These are phyloP conservation scores for Falcunculus frontatus DNA, from an alignment of 2,113 vertebrate species.

Conservation along the genomic window DNA sequence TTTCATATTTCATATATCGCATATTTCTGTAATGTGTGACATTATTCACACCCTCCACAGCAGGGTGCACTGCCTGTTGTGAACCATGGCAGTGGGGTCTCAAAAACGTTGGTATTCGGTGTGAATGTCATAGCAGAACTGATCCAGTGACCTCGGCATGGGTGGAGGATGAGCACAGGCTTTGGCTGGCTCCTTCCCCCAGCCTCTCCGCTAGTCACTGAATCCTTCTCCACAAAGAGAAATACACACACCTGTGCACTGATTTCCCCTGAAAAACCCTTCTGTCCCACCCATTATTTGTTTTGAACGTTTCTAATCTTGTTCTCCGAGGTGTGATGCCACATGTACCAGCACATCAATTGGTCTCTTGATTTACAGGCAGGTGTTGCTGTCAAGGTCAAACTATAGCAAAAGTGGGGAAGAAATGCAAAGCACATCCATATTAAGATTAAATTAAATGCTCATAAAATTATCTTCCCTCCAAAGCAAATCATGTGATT, in stretches of 20 bases:
- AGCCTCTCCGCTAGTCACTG: neutral
- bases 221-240: neutral
- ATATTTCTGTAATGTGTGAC: neutral
- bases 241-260: neutral
- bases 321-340: neutral
- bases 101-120: neutral
- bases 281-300: neutral
- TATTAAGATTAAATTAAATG: neutral
- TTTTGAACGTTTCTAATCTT: neutral
- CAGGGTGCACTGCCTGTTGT: neutral
- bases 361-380: neutral
- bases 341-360: neutral
- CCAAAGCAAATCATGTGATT: neutral
- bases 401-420: neutral
- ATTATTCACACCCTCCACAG: neutral
- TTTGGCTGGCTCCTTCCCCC: neutral
- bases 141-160: neutral
- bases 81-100: neutral
- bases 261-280: neutral
- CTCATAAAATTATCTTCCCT: neutral
- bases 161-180: neutral
- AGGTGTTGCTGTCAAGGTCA: neutral
- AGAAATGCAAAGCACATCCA: neutral
- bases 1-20: neutral
- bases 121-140: neutral